A percentile compares a stretch with the other conserved stretches of the same genome.
Evolutionary conservation across 2,797 vertebrate species (phyloP).

Genomic region (Ammospiza maritima): DNA sequence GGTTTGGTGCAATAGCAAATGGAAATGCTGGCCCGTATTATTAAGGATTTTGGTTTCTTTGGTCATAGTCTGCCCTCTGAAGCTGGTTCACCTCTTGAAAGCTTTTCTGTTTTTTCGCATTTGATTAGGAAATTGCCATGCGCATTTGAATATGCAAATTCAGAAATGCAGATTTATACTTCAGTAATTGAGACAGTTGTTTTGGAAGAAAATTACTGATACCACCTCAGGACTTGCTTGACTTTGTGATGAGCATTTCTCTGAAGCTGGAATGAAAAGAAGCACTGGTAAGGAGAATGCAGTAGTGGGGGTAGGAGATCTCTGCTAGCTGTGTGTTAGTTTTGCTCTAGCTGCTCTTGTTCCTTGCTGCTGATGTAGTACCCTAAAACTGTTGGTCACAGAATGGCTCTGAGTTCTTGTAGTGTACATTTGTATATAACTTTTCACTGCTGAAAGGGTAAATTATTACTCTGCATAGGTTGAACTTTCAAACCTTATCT

Average conservation of each 20-base stretch:
- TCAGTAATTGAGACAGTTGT: background rate
- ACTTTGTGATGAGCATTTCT: background rate
- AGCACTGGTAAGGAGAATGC: background rate
- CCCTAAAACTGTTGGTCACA: background rate
- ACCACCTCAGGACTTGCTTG: background rate
- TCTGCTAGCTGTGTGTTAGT: background rate
- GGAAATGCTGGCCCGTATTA: background rate
- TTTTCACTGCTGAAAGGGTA: background rate
- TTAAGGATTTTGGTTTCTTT: background rate
- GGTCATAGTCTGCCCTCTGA: background rate
- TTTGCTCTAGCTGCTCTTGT: background rate
- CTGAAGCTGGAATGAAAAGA: background rate
- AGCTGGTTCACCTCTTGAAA: background rate
- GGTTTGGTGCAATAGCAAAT: background rate
- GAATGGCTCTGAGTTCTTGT: background rate
- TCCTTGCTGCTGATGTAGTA: background rate
- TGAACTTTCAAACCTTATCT: background rate
- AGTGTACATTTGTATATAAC: background rate
- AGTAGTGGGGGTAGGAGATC: background rate
- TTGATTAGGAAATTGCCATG: background rate
- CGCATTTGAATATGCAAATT: background rate
- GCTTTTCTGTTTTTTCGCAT: background rate
- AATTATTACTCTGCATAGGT: background rate
- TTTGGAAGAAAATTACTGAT: background rate
- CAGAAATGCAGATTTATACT: background rate